Evolutionary conservation across 2,888 invertebrate genomes (phyloP).

Genomic region (Limnephilus lunatus): DNA sequence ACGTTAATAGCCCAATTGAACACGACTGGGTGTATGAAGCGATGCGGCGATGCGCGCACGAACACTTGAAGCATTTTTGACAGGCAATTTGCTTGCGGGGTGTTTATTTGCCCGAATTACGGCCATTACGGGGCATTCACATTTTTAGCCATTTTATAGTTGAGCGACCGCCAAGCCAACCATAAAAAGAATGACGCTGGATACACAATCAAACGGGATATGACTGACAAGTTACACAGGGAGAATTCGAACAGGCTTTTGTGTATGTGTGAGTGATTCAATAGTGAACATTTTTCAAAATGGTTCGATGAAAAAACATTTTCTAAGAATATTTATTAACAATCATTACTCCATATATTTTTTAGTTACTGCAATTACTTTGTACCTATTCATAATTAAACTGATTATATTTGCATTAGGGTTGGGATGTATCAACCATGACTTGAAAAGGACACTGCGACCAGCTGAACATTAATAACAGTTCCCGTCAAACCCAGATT

Average conservation of each 20-base stretch:
- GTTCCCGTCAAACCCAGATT: no score
- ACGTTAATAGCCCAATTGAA: conserved; percentile 2
- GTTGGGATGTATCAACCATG: no score
- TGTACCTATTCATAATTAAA: no score
- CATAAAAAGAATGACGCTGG: conserved; percentile 25
- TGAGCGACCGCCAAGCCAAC: conserved; percentile 6
- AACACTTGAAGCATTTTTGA: conserved; percentile 32
- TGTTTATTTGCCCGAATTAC: conserved; percentile 36
- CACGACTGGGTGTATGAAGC: neutral
- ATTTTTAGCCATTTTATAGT: conserved; percentile 32
- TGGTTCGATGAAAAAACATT: neutral
- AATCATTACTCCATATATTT: neutral
- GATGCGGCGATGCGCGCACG: neutral
- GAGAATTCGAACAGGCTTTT: neutral
- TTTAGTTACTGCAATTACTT: neutral
- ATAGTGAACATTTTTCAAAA: neutral
- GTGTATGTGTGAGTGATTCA: neutral
- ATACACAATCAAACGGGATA: neutral
- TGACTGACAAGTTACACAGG: neutral
- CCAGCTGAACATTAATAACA: no score
- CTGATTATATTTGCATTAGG: neutral
- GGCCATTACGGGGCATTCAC: conserved; percentile 3
- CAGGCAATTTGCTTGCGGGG: conserved; percentile 19
- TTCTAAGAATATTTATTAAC: neutral
- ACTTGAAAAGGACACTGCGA: no score